Conservation (phyloP, 2,888 invertebrate genomes). For the Diploptera punctata region DNA sequence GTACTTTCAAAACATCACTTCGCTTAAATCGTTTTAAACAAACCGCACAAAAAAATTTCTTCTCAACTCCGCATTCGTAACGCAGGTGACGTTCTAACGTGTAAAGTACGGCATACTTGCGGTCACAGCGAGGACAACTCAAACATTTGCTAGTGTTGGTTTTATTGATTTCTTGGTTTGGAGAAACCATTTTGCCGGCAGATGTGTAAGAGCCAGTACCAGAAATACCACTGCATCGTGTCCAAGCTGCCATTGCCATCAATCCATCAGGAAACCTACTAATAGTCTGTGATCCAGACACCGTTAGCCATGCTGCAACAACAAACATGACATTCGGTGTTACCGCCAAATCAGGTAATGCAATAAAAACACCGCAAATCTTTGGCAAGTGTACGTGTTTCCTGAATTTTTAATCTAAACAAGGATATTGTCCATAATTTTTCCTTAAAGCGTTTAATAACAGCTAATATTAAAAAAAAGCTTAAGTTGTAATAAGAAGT, state of each 20-base stretch:
- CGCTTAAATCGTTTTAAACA: slow-evolving; percentile 43
- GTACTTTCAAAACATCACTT: slow-evolving; percentile 40
- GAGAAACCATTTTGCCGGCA: slow-evolving; percentile 13
- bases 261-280: slow-evolving; percentile 1
- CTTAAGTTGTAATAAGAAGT: too few species aligned
- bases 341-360: neutral
- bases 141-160: slow-evolving; percentile 31
- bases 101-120: slow-evolving; percentile 45
- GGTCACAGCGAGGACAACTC: slow-evolving; percentile 44
- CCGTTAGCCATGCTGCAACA: slow-evolving; percentile 27
- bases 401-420: too few species aligned
- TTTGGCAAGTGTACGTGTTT: too few species aligned
- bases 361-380: too few species aligned
- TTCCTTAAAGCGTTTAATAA: too few species aligned
- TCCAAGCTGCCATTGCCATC: slow-evolving; percentile 21
- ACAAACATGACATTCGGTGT: slow-evolving; percentile 20
- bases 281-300: slow-evolving; percentile 25
- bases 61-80: slow-evolving; percentile 55
- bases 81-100: slow-evolving; percentile 52
- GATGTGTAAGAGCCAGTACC: slow-evolving; percentile 9
- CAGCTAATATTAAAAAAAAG: too few species aligned
- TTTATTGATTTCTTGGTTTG: slow-evolving; percentile 20
- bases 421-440: too few species aligned
- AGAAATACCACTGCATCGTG: slow-evolving; percentile 14
- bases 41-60: slow-evolving; percentile 47